Base-by-base conservation (phyloP, 2,888 invertebrate species). In the Carpatolechia fugitivella region DNA sequence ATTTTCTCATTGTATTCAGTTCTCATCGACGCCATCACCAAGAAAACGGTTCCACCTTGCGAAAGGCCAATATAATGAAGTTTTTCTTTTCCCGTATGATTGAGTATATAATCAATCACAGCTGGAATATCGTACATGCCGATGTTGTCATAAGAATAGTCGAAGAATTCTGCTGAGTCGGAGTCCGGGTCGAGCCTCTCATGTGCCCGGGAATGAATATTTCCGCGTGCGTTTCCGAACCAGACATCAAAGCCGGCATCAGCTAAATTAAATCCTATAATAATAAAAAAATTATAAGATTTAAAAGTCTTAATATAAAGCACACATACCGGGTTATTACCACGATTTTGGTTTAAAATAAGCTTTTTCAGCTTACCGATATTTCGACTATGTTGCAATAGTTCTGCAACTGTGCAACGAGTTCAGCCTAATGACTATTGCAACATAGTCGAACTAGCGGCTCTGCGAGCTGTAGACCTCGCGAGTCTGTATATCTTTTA, bases 151-250 rank as follows among this genome's bases (percentile, higher is more conserved):
- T 74, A 89, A 13, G 71, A 75, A 60, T 81, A 88, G 62, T 88
- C 70, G 64, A 84, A 88, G 66, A 88, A 90, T 0, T 60, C 24
- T 0, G 38, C 48, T 49, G 70, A 78, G 3, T 81, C 60, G 4
- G 18, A 44, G 35, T 87, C 76, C 3, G 85, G 84, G 59, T 85
- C 60, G 1, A 85, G 57, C 1, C 63, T 62, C 7, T 66, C 52
- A 68, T 96, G 96, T 1, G 78, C 83, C 24, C 91, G 90, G 0
- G 94, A 93, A 76, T 94, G 94, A 0, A 88, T 91, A 74, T 95
- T 96, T 1, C 97, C 97, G 55, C 97, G 87, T 10, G 93, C 92
- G 76, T 97, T 97, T 0, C 95, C 96, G 70, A 97, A 70, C 97
- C 97, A 97, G 0, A 95, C 93, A 68, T 95, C 95, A 64, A 92